Percentiles rank a stretch among this genome's conserved stretches.
These are phyloP conservation scores for Limosa lapponica DNA, from an alignment of 2,797 vertebrate genomes.

Conservation along the genomic window DNA sequence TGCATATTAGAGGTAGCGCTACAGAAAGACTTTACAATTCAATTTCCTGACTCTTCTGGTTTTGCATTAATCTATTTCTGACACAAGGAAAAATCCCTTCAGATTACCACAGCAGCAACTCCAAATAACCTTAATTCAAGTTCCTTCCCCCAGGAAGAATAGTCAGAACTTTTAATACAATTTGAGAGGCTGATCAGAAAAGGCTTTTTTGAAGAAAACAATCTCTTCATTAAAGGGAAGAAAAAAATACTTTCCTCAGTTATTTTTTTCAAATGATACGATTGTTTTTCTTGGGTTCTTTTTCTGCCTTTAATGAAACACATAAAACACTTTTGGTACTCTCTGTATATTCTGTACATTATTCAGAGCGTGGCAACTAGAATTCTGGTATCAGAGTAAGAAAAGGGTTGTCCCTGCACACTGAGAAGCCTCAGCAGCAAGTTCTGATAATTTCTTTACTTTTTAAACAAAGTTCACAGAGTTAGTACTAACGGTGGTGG, in stretches of 20 bases:
- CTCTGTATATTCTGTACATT: neutral
- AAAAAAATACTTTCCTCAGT: neutral
- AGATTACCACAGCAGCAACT: neutral
- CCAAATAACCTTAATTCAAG: neutral
- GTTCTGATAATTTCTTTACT: neutral
- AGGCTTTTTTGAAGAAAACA: neutral
- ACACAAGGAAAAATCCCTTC: neutral
- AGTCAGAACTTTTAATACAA: neutral
- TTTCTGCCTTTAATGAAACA: neutral
- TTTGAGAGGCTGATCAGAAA: neutral
- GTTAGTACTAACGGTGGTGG: neutral
- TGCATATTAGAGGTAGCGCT: neutral
- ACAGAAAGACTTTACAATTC: neutral
- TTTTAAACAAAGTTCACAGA: neutral
- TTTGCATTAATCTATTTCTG: neutral
- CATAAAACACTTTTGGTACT: neutral
- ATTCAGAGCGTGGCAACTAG: neutral
- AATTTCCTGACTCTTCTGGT: neutral
- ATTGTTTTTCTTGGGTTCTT: neutral
- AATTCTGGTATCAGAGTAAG: neutral
- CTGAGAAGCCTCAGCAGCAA: neutral
- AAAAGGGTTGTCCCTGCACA: neutral
- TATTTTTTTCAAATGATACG: neutral
- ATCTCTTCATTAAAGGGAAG: neutral
- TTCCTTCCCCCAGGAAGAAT: neutral